phyloP scores from a whole-genome alignment of 2,113 vertebrate species.

The Eublepharis macularius region DNA sequence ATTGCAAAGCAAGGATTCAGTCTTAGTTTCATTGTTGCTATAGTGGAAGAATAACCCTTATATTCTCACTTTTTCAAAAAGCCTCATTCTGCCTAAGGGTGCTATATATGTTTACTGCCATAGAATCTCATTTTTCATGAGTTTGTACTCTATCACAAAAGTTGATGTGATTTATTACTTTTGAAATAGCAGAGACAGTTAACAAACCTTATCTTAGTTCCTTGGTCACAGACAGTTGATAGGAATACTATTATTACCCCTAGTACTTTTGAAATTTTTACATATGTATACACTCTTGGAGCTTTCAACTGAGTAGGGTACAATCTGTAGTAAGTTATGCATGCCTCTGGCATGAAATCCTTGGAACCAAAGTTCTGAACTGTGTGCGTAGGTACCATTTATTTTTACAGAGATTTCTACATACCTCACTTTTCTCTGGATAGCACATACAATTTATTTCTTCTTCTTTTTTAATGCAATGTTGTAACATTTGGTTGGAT shows the following conservation, averaged over 20 bases:
- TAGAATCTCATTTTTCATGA: conserved; percentile 36
- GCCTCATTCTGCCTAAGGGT: conserved; percentile 6
- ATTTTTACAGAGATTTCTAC: neutral
- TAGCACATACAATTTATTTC: neutral
- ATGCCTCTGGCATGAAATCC: neutral
- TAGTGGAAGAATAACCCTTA: neutral
- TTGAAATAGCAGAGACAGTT: conserved; percentile 2
- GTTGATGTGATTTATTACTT: conserved; percentile 40
- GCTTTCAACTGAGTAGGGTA: neutral
- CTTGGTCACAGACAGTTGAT: conserved; percentile 26
- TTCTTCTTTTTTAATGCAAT: conserved; percentile 15
- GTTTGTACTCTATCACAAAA: conserved; percentile 32
- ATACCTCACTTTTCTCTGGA: neutral
- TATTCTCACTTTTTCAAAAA: conserved; percentile 20
- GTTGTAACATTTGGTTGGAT: neutral
- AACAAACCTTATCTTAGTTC: conserved; percentile 3
- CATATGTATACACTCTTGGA: conserved; percentile 11
- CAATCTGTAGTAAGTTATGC: neutral
- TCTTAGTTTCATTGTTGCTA: neutral
- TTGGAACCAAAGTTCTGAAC: neutral
- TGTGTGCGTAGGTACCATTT: neutral
- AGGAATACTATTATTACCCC: conserved; percentile 28
- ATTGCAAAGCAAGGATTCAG: neutral
- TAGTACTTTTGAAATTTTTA: conserved; percentile 32
- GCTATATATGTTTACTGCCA: conserved; percentile 30